Conservation (phyloP, 2,113 vertebrate species). For the Aramus guarauna region DNA sequence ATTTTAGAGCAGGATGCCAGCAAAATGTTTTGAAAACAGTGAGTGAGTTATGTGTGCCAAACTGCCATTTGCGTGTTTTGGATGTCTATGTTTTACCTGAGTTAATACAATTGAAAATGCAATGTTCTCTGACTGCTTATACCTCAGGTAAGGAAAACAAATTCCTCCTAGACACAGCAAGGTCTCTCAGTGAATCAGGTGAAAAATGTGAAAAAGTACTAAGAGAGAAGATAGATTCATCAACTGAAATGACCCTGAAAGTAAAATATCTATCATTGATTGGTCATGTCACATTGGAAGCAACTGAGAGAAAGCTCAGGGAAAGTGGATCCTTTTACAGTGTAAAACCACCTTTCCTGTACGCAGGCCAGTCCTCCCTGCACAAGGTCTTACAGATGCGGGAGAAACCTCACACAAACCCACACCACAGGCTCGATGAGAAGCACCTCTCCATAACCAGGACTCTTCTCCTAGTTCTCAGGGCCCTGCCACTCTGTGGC, state of each 20-base stretch:
- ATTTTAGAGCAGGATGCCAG: not conserved
- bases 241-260: not conserved
- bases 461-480: not conserved
- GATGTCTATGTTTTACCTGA: not conserved
- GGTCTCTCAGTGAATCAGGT: not conserved
- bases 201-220: not conserved
- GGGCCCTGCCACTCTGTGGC: not conserved
- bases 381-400: not conserved
- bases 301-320: not conserved
- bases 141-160: not conserved
- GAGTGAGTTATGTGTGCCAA: not conserved
- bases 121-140: not conserved
- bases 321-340: not conserved
- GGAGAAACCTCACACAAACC: not conserved
- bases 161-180: not conserved
- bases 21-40: not conserved
- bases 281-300: not conserved
- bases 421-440: not conserved
- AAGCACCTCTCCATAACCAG: no score
- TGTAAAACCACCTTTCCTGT: not conserved
- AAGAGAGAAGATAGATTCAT: not conserved
- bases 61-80: fast-evolving
- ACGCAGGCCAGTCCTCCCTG: not conserved
- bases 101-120: not conserved
- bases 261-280: not conserved